phyloP scores from a whole-genome alignment of 2,888 invertebrate species.

The Platycnemis pennipes region DNA sequence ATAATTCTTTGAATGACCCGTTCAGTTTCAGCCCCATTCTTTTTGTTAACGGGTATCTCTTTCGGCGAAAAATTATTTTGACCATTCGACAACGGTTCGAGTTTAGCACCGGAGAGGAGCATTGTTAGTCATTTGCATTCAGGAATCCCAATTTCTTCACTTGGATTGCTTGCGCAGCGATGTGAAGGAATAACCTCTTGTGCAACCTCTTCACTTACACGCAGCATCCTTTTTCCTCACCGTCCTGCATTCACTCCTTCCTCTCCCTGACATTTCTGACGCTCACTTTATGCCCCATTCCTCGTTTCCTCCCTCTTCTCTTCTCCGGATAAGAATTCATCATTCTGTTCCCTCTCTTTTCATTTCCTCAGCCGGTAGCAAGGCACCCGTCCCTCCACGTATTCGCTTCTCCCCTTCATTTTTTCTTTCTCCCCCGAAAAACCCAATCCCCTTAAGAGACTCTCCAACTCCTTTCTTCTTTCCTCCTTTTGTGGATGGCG shows the following conservation, averaged over 20 bases:
- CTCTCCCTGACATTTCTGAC: background rate
- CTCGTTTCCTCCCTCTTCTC: background rate
- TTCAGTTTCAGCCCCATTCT: too few relatives aligned
- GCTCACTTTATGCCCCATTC: conserved; percentile 4
- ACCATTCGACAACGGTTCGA: too few relatives aligned
- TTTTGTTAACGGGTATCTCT: too few relatives aligned
- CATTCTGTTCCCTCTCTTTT: background rate
- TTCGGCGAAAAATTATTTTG: too few relatives aligned
- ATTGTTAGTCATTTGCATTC: too few relatives aligned
- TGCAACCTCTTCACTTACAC: background rate
- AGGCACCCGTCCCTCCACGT: background rate
- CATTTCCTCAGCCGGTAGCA: background rate
- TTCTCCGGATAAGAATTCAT: background rate
- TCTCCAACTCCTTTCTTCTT: conserved; percentile 9
- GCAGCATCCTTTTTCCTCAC: background rate
- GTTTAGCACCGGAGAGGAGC: too few relatives aligned
- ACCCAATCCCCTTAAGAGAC: conserved; percentile 63
- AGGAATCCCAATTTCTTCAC: too few relatives aligned
- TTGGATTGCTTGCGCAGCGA: background rate
- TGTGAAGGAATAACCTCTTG: background rate
- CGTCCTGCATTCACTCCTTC: conserved; percentile 28
- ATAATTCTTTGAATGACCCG: too few relatives aligned
- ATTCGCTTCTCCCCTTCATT: background rate
- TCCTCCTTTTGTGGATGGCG: conserved; percentile 23
- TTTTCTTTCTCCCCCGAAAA: conserved; percentile 30